A percentile compares a stretch with the other conserved stretches of the same genome.
These are phyloP conservation scores for Crax fasciolata DNA, from an alignment of 2,797 vertebrate genomes.

Conservation along the genomic window DNA sequence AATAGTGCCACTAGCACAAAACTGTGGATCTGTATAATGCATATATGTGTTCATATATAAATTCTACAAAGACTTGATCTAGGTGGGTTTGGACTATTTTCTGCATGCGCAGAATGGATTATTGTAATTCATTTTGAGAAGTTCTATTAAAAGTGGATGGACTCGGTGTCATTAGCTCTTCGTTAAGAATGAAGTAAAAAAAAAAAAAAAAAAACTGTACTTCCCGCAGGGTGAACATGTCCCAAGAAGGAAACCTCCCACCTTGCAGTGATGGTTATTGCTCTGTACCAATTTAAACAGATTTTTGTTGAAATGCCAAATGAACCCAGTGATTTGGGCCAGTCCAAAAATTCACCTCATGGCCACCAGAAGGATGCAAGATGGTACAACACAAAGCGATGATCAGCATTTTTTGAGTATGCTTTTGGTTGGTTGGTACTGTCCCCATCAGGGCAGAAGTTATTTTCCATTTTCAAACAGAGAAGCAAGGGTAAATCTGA, in stretches of 20 bases:
- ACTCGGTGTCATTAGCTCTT: neutral
- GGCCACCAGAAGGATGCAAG: neutral
- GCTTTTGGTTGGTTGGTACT: neutral
- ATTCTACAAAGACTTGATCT: neutral
- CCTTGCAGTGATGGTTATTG: neutral
- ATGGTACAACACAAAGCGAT: neutral
- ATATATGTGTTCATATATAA: neutral
- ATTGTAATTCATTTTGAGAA: neutral
- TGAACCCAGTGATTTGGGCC: neutral
- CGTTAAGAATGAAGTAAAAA: neutral
- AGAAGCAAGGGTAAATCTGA: neutral
- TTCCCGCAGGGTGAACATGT: neutral
- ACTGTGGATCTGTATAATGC: neutral
- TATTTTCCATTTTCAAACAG: neutral
- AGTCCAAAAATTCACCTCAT: neutral
- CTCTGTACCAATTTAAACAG: neutral
- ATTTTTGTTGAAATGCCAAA: neutral
- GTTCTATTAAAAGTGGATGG: neutral
- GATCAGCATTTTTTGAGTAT: neutral
- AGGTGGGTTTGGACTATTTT: neutral
- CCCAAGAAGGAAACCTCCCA: neutral
- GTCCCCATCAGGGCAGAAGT: neutral
- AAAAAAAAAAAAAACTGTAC: accelerated
- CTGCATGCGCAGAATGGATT: neutral
- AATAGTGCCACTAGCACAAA: neutral